A percentile compares a stretch with the other conserved stretches of the same genome.
Evolutionary conservation across 2,888 invertebrate genomes (phyloP).

Genomic region (Liopterus haemorrhoidalis): DNA sequence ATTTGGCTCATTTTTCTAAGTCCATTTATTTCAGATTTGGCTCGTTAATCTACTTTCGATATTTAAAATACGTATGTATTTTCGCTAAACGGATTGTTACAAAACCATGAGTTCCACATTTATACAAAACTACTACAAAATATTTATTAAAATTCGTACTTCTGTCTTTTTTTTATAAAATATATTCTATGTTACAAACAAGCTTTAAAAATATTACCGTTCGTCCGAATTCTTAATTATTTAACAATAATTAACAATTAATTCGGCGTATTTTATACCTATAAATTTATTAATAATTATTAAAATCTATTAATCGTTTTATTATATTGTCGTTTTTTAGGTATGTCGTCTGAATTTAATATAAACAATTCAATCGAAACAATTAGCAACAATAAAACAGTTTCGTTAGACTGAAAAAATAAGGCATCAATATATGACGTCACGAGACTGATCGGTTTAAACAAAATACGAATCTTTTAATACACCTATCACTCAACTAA

Average conservation of each 20-base stretch:
- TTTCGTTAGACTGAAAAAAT: too few species aligned
- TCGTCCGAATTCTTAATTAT: conserved; percentile 18
- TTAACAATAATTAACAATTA: conserved; percentile 24
- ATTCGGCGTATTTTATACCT: conserved; percentile 22
- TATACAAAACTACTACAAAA: conserved; percentile 22
- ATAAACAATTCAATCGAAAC: not conserved
- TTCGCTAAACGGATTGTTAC: not conserved
- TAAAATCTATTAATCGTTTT: conserved; percentile 14
- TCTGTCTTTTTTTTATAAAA: conserved; percentile 18
- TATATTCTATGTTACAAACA: conserved; percentile 21
- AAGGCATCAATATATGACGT: conserved; percentile 7
- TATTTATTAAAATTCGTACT: conserved; percentile 23
- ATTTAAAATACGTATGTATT: not conserved
- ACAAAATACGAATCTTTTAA: conserved; percentile 1
- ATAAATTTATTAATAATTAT: conserved; percentile 7
- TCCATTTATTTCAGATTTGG: not conserved
- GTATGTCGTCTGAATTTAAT: not conserved
- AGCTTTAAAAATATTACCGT: conserved; percentile 24
- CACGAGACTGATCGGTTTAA: not conserved
- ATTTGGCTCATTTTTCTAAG: conserved; percentile 9
- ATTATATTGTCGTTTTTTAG: conserved; percentile 18
- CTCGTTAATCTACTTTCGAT: not conserved
- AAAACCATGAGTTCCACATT: not conserved
- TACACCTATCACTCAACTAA: not conserved
- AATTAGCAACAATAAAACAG: not conserved